phyloP scores from a whole-genome alignment of 2,888 invertebrate genomes.

The Prostheceraeus crozeri region DNA sequence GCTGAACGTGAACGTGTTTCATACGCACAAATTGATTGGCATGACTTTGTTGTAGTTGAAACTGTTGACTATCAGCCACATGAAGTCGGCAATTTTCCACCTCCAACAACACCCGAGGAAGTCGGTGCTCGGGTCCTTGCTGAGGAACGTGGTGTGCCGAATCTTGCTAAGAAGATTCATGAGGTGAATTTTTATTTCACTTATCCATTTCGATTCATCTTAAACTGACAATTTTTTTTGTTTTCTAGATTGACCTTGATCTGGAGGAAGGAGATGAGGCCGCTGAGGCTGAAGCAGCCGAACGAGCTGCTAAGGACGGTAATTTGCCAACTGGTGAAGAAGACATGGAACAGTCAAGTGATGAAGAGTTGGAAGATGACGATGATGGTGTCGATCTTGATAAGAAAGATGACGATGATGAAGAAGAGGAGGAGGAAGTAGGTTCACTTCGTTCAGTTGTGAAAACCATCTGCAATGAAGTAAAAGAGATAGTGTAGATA shows the following conservation, averaged over 20 bases:
- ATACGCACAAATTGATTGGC: conserved; percentile 98
- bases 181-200: neutral
- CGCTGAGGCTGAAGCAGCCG: conserved; percentile 66
- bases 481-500: too few species aligned
- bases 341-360: conserved; percentile 75
- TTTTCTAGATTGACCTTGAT: conserved; percentile 20
- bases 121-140: conserved; percentile 87
- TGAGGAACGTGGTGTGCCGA: conserved; percentile 61
- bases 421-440: too few species aligned
- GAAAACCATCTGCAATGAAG: too few species aligned
- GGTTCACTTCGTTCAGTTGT: too few species aligned
- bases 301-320: conserved; percentile 59
- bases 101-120: conserved; percentile 91
- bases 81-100: conserved; percentile 69
- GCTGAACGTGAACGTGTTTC: conserved; percentile 77
- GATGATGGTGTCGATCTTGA: conserved; percentile 68
- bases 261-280: conserved; percentile 61
- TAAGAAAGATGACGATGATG: conserved; percentile 87
- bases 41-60: conserved; percentile 98
- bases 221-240: neutral
- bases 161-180: too few species aligned
- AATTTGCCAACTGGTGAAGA: conserved; percentile 62
- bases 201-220: neutral
- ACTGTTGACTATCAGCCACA: conserved; percentile 87
- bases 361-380: conserved; percentile 62